A percentile compares a stretch with the other conserved stretches of the same genome.
phyloP scores from a whole-genome alignment of 1,140 invertebrate species.

The Scaptodrosophila lebanonensis region DNA sequence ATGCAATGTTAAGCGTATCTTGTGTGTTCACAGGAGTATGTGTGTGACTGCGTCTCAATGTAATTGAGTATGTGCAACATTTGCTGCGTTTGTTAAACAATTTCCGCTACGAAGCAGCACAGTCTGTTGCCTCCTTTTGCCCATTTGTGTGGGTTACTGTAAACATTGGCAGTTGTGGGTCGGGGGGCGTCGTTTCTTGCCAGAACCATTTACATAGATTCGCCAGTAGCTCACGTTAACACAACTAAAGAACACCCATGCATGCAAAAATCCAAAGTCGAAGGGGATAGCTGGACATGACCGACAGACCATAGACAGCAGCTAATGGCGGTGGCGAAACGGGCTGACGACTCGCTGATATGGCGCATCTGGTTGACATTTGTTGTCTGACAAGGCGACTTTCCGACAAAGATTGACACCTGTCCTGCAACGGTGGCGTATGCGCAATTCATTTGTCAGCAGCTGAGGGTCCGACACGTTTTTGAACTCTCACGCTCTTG shows the following conservation, averaged over 20 bases:
- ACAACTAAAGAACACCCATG: too few relatives aligned
- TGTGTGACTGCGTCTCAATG: conserved; percentile 22
- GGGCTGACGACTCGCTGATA: conserved; percentile 16
- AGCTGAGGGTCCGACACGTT: conserved; percentile 1
- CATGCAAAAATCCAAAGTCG: too few relatives aligned
- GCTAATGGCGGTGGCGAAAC: conserved; percentile 21
- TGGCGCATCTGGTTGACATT: conserved; percentile 44
- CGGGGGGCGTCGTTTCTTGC: too few relatives aligned
- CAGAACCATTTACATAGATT: neutral
- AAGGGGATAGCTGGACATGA: too few relatives aligned
- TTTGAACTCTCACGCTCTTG: neutral
- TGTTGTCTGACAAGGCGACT: conserved; percentile 19
- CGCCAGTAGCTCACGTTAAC: too few relatives aligned
- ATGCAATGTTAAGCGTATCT: conserved; percentile 11
- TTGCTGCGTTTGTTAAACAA: conserved; percentile 65
- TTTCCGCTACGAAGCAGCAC: conserved; percentile 59
- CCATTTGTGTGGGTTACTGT: neutral
- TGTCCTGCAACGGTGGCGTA: conserved; percentile 42
- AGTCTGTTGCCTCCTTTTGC: too few relatives aligned
- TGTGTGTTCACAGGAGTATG: neutral
- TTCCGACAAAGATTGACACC: conserved; percentile 42
- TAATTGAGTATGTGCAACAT: conserved; percentile 57
- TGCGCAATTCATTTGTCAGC: conserved; percentile 32
- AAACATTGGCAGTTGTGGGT: too few relatives aligned
- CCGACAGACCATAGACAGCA: conserved; percentile 33